Conservation (phyloP, 2,113 vertebrate species). For the Micronycteris hirsuta region DNA sequence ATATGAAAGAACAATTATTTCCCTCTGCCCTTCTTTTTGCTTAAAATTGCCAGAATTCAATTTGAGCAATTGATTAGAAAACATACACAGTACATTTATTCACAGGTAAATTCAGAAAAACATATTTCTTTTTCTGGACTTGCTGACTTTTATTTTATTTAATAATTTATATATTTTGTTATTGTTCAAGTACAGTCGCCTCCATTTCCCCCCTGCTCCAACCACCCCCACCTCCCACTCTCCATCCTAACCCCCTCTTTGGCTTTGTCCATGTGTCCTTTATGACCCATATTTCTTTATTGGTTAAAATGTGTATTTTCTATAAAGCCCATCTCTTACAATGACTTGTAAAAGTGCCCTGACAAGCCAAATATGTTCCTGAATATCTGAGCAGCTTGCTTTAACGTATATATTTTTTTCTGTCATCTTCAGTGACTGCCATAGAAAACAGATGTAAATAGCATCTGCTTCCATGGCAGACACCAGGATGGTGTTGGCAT, state of each 20-base stretch:
- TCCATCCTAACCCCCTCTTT: too few species aligned
- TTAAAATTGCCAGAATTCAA: neutral
- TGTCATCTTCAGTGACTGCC: slow-evolving; percentile 49
- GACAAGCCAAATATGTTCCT: slow-evolving; percentile 45
- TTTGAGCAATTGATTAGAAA: neutral
- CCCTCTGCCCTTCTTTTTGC: neutral
- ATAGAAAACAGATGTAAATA: slow-evolving; percentile 58
- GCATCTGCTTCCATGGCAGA: slow-evolving; percentile 41
- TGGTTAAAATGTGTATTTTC: neutral
- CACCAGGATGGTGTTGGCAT: neutral
- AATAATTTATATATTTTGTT: too few species aligned
- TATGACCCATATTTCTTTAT: neutral
- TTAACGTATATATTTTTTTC: neutral
- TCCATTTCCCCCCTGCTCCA: too few species aligned
- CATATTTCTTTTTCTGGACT: neutral
- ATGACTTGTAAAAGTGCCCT: neutral
- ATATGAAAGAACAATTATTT: neutral
- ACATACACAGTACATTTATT: neutral
- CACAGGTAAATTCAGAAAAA: neutral
- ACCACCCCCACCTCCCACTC: too few species aligned
- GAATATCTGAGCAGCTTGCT: slow-evolving; percentile 34
- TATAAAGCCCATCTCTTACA: slow-evolving; percentile 7
- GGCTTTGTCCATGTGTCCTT: too few species aligned
- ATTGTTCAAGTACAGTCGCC: too few species aligned
- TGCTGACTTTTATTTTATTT: too few species aligned